Conservation (phyloP, 2,888 invertebrate species). For the Argynnis bischoffii region DNA sequence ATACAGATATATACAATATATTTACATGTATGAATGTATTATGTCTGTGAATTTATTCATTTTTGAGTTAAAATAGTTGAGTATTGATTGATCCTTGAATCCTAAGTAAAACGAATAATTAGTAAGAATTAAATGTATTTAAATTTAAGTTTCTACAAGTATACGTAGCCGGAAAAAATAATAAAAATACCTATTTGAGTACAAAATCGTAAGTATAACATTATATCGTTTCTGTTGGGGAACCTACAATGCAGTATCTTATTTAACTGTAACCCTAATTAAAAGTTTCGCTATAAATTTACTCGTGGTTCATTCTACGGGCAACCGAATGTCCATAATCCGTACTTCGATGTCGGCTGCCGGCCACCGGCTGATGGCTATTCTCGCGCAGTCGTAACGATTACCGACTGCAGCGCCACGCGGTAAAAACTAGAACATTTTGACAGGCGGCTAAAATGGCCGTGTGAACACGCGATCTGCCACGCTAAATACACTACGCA, state of each 20-base stretch:
- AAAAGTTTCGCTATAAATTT: conserved; percentile 77
- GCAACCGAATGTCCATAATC: conserved; percentile 46
- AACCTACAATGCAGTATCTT: conserved; percentile 1
- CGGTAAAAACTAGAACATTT: conserved; percentile 60
- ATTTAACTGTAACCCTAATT: conserved; percentile 69
- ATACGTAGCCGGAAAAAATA: too few relatives aligned
- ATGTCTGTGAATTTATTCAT: too few relatives aligned
- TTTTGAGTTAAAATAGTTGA: too few relatives aligned
- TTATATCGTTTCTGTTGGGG: not conserved
- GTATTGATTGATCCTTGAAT: too few relatives aligned
- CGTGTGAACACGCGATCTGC: conserved; percentile 76
- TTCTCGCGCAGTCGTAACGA: conserved; percentile 76
- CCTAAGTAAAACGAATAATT: too few relatives aligned
- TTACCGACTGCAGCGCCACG: conserved; percentile 63
- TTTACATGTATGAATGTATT: too few relatives aligned
- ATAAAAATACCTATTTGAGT: too few relatives aligned
- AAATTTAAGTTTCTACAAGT: too few relatives aligned
- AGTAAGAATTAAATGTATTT: too few relatives aligned
- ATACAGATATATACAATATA: too few relatives aligned
- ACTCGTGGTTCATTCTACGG: conserved; percentile 59
- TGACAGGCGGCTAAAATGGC: conserved; percentile 79
- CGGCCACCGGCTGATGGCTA: conserved; percentile 45
- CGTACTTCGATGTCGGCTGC: conserved; percentile 43
- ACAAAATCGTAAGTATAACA: not conserved
- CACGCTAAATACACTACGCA: conserved; percentile 69